Evolutionary conservation across 2,888 invertebrate species (phyloP), one percentile per base, ranked within the genome.

Genomic region (Hydrotaea cyrtoneurina): DNA sequence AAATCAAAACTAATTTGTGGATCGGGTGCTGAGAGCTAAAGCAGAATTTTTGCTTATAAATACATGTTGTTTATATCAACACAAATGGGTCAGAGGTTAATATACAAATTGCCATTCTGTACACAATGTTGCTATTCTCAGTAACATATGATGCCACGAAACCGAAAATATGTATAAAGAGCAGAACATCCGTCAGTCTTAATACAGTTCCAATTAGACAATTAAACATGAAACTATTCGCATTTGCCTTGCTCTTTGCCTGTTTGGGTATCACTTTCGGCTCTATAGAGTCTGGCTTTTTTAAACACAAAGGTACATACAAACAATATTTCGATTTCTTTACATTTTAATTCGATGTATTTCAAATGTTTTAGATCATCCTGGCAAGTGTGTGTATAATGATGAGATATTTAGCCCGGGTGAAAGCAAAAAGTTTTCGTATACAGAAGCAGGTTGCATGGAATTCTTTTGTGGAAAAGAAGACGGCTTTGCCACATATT

Each of bases 331-430:
- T 50, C 15, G n/a, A 15, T n/a, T 8, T 50, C n/a, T 50, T n/a
- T 50, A 39, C 31, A 4, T 31, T 39, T 39, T 39, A 36, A 36
- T 39, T 39, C 13, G 7, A 39, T 39, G 3, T 43, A 43, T 43
- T 13, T 43, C 4, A 43, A 43, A 3, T 62, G 8, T 39, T 66
- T 21, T 13, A 66, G 69, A 43, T 23, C 69, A 69, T 69, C 69
- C 69, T 13, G 43, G 43, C 0, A 69, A 69, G 11, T 69, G 69
- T 23, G 69, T 69, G 0, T 46, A 43, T 15, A 21, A 46, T 0
- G 43, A 43, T 39, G 15, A 43, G 19, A 17, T 66, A 0, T 43
- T 66, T 19, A 19, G 39, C 3, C 66, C 66, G 13, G 66, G 66
- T 2, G 66, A 66, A n/a, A n/a, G 31, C 31, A 31, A 7, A 31